Evolutionary conservation across 2,797 vertebrate species (phyloP), one percentile per base, ranked within the genome.

Genomic region (Thunnus albacares): DNA sequence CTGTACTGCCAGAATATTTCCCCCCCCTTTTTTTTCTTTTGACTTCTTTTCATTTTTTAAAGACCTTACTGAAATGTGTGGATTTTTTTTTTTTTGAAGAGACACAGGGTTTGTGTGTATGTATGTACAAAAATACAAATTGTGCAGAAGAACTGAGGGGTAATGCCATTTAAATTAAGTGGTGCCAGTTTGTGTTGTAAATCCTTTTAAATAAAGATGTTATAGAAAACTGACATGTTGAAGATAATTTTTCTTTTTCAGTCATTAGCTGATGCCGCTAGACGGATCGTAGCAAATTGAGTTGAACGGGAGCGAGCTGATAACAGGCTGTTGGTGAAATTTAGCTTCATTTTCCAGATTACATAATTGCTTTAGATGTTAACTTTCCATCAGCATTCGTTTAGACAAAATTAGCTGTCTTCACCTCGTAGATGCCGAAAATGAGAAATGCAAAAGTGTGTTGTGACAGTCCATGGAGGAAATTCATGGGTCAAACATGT

Each of bases 201-300:
- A 93, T 89, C 73, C 77, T 92, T 94, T 94, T 85, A 89, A 94
- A 93, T 94, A 93, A 94, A 95, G 63, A 83, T 82, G 75, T 82
- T 91, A 49, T 75, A 71, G 62, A 86, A 83, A 87, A 81, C 20
- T 11, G 58, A 72, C 24, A 2, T n/a, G 0, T 22, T 11, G 10
- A 11, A 13, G 18, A 1, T 53, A 3, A 1, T 38, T 73, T 18
- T 47, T 63, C 22, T 1, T 5, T 73, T 57, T 10, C 17, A 18
- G 1, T n/a, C 2, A 18, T 69, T n/a, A 20, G 30, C 13, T 33
- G 10, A 43, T 63, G 15, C 49, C 66, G 8, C 18, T 11, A 28
- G 8, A 20, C 18, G 13, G 45, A 33, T 14, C 0, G 55, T 22
- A 33, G 26, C 14, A 57, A 49, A 58, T 38, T 0, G 7, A 33